Percentiles rank a stretch among this genome's conserved stretches.
Conservation (phyloP, 2,113 vertebrate genomes). For the Spizaetus ornatus region DNA sequence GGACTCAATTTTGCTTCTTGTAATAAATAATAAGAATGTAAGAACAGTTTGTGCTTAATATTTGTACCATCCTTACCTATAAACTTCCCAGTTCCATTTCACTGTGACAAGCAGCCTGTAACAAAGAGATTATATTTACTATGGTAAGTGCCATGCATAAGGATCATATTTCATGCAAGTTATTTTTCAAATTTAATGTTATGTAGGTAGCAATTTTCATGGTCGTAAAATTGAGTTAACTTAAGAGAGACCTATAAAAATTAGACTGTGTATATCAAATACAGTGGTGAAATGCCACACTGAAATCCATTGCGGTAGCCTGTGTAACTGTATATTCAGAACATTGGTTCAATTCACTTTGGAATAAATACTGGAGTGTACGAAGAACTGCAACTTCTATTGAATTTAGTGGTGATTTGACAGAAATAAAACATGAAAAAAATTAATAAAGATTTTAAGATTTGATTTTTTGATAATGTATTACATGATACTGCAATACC, state of each 20-base stretch:
- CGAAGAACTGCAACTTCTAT: not conserved
- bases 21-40: not conserved
- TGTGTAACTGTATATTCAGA: not conserved
- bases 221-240: constrained; percentile 22
- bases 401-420: not conserved
- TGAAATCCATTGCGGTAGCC: not conserved
- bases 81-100: constrained; percentile 4
- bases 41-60: not conserved
- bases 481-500: not conserved
- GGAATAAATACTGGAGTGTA: not conserved
- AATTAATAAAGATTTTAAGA: not conserved
- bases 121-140: constrained; percentile 24
- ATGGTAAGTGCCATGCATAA: not conserved
- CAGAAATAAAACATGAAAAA: not conserved
- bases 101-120: constrained; percentile 19
- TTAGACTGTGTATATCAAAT: constrained; percentile 22
- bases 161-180: constrained; percentile 35
- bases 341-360: not conserved
- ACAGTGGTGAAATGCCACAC: not conserved
- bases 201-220: constrained; percentile 31
- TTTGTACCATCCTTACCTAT: not conserved
- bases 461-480: not conserved
- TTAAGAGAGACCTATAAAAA: constrained; percentile 39
- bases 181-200: constrained; percentile 36
- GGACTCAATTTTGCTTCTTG: not conserved